phyloP scores from a whole-genome alignment of 2,113 vertebrate genomes.

The Sorex araneus region DNA sequence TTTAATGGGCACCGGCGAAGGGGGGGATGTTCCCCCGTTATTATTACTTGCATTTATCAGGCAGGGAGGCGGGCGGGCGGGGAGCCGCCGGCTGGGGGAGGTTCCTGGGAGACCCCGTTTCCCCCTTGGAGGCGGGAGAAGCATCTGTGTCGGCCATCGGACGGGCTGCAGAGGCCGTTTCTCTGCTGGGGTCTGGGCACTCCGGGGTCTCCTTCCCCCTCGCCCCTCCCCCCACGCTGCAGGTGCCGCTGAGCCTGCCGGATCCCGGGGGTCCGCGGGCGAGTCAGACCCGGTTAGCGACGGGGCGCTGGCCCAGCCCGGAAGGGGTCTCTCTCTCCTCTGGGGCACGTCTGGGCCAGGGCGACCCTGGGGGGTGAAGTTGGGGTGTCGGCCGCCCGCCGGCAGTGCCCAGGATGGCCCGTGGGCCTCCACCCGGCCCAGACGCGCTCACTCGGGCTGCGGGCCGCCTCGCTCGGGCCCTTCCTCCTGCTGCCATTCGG shows the following conservation, averaged over 20 bases:
- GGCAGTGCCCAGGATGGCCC: too few species aligned
- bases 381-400: too few species aligned
- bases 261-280: background rate
- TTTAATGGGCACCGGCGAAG: slow-evolving; percentile 87
- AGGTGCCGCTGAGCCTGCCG: background rate
- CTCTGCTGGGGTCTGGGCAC: too few species aligned
- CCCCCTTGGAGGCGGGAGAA: background rate
- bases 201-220: background rate
- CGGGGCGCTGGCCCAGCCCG: too few species aligned
- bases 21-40: slow-evolving; percentile 79
- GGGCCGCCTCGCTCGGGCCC: background rate
- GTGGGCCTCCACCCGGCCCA: too few species aligned
- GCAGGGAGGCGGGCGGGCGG: slow-evolving; percentile 32
- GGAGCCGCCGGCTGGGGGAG: background rate
- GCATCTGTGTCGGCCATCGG: fast-evolving
- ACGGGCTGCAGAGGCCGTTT: too few species aligned
- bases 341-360: too few species aligned
- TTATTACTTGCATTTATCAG: slow-evolving; percentile 87
- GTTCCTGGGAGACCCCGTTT: slow-evolving; percentile 25
- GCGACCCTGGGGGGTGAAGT: too few species aligned
- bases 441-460: too few species aligned
- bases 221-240: too few species aligned
- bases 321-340: too few species aligned
- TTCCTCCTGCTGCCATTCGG: slow-evolving; percentile 58
- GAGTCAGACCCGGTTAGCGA: too few species aligned